Percentiles rank a stretch among this genome's conserved stretches.
phyloP scores from a whole-genome alignment of 2,113 vertebrate species.

The Micronycteris hirsuta region DNA sequence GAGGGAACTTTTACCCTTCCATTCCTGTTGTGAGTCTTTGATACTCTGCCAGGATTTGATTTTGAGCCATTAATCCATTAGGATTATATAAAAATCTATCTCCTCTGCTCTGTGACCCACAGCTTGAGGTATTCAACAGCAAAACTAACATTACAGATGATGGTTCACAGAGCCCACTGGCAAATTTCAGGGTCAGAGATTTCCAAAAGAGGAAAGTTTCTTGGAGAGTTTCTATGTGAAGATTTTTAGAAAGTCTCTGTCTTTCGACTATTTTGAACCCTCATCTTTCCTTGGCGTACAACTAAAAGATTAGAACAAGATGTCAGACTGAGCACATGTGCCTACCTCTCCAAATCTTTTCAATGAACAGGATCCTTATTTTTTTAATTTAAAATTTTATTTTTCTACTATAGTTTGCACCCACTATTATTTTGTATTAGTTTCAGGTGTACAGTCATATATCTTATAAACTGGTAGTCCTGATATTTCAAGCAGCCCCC shows the following conservation, averaged over 20 bases:
- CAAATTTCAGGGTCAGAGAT: background rate
- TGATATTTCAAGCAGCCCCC: background rate
- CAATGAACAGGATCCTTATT: background rate
- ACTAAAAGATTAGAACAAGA: background rate
- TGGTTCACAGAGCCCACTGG: background rate
- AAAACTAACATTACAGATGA: background rate
- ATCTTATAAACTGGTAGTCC: background rate
- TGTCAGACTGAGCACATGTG: background rate
- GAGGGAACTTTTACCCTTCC: background rate
- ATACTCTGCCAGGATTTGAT: slow-evolving; percentile 39
- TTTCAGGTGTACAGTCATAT: background rate
- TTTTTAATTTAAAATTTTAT: background rate
- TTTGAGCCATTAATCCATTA: slow-evolving; percentile 21
- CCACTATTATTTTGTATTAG: background rate
- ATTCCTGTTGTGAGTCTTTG: slow-evolving; percentile 12
- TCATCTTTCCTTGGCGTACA: background rate
- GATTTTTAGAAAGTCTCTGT: background rate
- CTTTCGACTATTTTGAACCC: background rate
- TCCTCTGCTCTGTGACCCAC: background rate
- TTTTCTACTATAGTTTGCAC: background rate
- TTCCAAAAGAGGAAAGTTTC: slow-evolving; percentile 17
- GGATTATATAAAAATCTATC: slow-evolving; percentile 26
- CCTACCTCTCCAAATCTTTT: background rate
- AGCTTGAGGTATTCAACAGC: background rate
- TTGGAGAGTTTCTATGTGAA: slow-evolving; percentile 34